Percentiles rank a stretch among this genome's conserved stretches.
phyloP scores from a whole-genome alignment of 2,113 vertebrate species.

The Craseonycteris thonglongyai region DNA sequence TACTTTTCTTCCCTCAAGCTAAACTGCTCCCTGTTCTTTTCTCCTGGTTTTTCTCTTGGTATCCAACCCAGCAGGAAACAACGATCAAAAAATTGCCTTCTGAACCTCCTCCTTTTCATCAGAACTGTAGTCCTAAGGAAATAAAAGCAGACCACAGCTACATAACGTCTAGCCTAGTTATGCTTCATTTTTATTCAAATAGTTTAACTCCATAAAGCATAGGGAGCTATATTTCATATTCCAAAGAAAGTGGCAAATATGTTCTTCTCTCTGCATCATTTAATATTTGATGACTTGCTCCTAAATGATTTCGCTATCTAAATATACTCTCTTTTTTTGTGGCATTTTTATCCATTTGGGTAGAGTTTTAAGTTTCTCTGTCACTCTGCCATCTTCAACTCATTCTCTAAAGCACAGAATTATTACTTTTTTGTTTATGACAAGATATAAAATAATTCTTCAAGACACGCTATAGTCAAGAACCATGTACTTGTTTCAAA shows the following conservation, averaged over 20 bases:
- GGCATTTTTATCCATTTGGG: background rate
- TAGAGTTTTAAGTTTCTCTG: conserved; percentile 20
- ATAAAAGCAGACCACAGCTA: background rate
- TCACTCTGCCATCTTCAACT: conserved; percentile 24
- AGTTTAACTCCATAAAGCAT: conserved; percentile 52
- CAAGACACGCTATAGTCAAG: conserved; percentile 22
- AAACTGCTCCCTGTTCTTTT: background rate
- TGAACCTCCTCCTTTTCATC: background rate
- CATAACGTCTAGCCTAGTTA: background rate
- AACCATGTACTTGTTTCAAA: conserved; percentile 20
- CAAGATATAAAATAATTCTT: conserved; percentile 53
- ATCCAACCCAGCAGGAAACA: background rate
- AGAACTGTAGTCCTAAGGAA: background rate
- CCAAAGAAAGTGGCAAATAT: conserved; percentile 39
- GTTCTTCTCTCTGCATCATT: conserved; percentile 39
- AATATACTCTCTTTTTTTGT: background rate
- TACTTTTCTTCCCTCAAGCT: background rate
- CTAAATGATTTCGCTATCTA: conserved; percentile 40
- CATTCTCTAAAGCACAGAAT: conserved; percentile 38
- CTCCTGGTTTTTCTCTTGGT: background rate
- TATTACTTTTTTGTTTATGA: conserved; percentile 46
- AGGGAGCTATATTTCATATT: conserved; percentile 41
- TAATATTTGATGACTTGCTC: conserved; percentile 39
- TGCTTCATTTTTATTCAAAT: conserved; percentile 57
- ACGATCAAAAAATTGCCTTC: background rate